Base-by-base conservation (phyloP, 1,140 invertebrate species). In the Pantala flavescens region DNA sequence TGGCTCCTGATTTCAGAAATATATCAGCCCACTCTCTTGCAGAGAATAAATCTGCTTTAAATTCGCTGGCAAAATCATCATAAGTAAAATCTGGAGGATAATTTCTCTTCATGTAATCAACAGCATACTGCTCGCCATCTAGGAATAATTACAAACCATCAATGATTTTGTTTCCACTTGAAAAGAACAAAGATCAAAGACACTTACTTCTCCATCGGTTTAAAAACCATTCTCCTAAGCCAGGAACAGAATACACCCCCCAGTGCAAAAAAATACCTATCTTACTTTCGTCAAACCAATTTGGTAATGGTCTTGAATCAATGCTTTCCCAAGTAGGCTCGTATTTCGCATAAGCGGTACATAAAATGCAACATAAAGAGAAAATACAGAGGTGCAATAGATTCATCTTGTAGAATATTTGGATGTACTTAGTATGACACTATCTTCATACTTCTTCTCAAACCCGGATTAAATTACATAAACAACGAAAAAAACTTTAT, bases 191-290 rank as follows among this genome's bases (percentile, higher is more conserved):
- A 36, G 9, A 36, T 5, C 28, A 36, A 5, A 9, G 28, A 73
- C 28, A 36, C 24, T 73, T 73, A 75, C 89, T 84, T 85, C 87
- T 86, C 91, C 90, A 93, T 79, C 90, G 85, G 1, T 82, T 85
- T 93, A 93, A 96, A 82, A 95, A 96, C 94, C 94, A 96, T 85
- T 95, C 94, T 0, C 88, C 87, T 82, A 89, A 93, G 77, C 91
- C 90, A 0, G 95, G 95, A 0, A 97, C 96, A 0, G 93, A 91
- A 79, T 91, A 98, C 0, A 98, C 90, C 3, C 96, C 95, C 93
- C 95, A 98, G 79, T 98, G 95, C 63, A 97, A 84, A 80, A 97
- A 97, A 76, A 97, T 96, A 21, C 95, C 95, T 77, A 98, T 86
- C 84, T 97, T 97, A 0, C 88, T 90, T 73, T 93, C 84, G 79